phyloP scores from a whole-genome alignment of 2,888 invertebrate genomes.

The Apeira syringaria region DNA sequence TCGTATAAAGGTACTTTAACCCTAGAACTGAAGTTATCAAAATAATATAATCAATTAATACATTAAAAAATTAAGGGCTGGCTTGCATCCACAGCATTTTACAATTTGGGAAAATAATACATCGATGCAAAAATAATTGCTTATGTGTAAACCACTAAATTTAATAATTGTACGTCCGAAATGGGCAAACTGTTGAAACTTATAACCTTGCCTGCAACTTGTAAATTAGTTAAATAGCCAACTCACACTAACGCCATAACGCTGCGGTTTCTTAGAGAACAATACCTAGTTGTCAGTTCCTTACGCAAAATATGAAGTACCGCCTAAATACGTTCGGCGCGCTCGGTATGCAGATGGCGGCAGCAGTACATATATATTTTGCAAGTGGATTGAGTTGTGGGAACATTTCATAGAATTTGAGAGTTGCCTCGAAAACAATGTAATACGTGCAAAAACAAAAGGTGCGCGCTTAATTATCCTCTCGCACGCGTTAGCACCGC shows the following conservation, averaged over 20 bases:
- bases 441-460: constrained; percentile 68
- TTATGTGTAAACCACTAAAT: too few relatives aligned
- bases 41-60: too few relatives aligned
- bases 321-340: constrained; percentile 41
- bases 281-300: constrained; percentile 4
- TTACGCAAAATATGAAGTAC: constrained; percentile 38
- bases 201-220: too few relatives aligned
- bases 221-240: too few relatives aligned
- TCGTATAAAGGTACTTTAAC: too few relatives aligned
- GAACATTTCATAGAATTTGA: constrained; percentile 66
- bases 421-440: constrained; percentile 63
- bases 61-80: too few relatives aligned
- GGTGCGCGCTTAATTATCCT: constrained; percentile 64
- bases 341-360: constrained; percentile 54
- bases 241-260: background rate
- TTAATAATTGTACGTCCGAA: too few relatives aligned
- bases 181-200: too few relatives aligned
- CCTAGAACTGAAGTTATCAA: too few relatives aligned
- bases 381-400: constrained; percentile 69
- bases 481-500: constrained; percentile 56
- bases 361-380: constrained; percentile 60
- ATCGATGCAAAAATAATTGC: too few relatives aligned
- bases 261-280: constrained; percentile 11
- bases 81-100: too few relatives aligned
- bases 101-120: too few relatives aligned